Conservation (phyloP, 64 coral and sea anemone genomes). For the Montipora cactus region DNA sequence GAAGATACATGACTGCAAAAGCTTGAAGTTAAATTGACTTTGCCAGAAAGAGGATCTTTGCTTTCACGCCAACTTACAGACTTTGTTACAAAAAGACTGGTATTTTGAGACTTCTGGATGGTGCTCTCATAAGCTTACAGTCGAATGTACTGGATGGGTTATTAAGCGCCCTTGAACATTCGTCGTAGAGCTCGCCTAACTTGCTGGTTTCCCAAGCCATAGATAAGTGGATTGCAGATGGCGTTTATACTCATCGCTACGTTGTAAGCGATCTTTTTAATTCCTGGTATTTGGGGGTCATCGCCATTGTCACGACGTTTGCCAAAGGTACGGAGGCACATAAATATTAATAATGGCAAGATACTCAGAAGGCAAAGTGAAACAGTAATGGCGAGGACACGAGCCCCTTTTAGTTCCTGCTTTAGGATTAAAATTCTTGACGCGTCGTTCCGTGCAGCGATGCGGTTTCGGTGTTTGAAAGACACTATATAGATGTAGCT, state of each 20-base stretch:
- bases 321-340: too few relatives aligned
- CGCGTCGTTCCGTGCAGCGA: background rate
- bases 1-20: too few relatives aligned
- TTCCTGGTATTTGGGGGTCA: too few relatives aligned
- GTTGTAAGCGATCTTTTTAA: background rate
- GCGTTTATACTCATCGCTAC: background rate
- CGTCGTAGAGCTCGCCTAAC: background rate
- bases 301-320: too few relatives aligned
- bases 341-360: background rate
- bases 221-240: conserved; percentile 11
- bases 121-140: too few relatives aligned
- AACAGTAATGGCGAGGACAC: background rate
- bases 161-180: background rate
- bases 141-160: too few relatives aligned
- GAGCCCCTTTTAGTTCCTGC: background rate
- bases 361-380: background rate
- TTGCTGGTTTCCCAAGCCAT: background rate
- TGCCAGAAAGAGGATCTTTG: too few relatives aligned
- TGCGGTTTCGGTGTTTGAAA: background rate
- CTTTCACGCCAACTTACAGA: too few relatives aligned
- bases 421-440: background rate
- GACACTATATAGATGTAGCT: background rate
- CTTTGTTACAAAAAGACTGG: too few relatives aligned
- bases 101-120: too few relatives aligned
- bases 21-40: background rate